Base-by-base conservation (phyloP, 2,113 vertebrate species). In the Numida meleagris region DNA sequence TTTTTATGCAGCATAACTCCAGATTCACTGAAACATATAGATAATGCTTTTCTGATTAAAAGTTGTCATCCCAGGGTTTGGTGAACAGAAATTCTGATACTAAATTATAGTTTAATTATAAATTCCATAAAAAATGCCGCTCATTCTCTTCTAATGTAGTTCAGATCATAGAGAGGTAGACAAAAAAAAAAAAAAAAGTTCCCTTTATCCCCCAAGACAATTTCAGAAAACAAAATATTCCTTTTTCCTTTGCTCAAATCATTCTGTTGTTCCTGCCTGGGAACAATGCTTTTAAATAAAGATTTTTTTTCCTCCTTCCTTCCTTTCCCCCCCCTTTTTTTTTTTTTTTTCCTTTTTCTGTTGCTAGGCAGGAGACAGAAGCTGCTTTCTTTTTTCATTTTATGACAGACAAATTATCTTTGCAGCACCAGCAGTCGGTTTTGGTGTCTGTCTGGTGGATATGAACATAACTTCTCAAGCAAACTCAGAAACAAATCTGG, bases 81-180 rank as follows among this genome's bases (percentile, higher is more conserved):
- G 79, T 46, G 33, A 81, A 83, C 33, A 76, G 58, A 27, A 90
- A 78, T 36, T 86, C 42, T 9, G 4, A 36, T 89, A 77, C 33
- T 58, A 42, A 94, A 58, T 34, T 86, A 14, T 93, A 58, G 89
- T 95, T 96, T 96, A 96, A 90, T 96, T 95, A 58, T 18, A 86
- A 53, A 46, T 74, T 18, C 72, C 66, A 71, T 90, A 79, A 73
- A 73, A 79, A 87, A 82, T 71, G 65, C 23, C 8, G 94, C 76
- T 90, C 45, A 34, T 74, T 78, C 23, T 63, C 11, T 92, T 89
- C 70, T 96, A 74, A 95, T 90, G 66, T 90, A 72, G 57, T 96
- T 95, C 36, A 80, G 25, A 59, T 59, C 71, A 93, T 4, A 68
- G 73, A 61, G 94, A 96, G 29, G 73, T 63, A 85, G 63, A 95